phyloP scores from a whole-genome alignment of 2,113 vertebrate genomes.

The Nannospalax galili region DNA sequence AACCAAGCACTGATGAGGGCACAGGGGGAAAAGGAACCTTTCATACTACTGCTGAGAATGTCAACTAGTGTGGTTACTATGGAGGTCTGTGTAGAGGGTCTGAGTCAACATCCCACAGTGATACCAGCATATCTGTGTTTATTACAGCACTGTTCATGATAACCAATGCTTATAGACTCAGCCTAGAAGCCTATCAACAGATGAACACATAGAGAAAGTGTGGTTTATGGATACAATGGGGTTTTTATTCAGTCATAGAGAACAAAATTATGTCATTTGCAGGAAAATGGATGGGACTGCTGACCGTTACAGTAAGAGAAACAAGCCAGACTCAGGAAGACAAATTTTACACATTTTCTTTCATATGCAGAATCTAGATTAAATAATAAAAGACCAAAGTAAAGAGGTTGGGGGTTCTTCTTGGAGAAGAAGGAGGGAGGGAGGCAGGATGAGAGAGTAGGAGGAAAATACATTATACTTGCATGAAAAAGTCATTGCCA shows the following conservation, averaged over 20 bases:
- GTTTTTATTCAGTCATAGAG: background rate
- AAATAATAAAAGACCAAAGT: background rate
- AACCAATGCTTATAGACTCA: background rate
- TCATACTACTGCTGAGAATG: no score
- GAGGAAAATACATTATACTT: background rate
- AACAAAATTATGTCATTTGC: background rate
- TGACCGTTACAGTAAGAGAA: background rate
- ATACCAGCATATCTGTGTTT: background rate
- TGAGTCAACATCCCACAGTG: background rate
- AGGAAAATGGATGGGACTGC: background rate
- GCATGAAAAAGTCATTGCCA: background rate
- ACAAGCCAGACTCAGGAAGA: background rate
- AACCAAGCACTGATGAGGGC: background rate
- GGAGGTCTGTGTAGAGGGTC: background rate
- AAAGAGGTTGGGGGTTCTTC: background rate
- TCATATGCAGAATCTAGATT: background rate
- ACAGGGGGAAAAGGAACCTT: background rate
- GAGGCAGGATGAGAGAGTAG: background rate
- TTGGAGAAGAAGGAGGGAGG: background rate
- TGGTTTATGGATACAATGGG: background rate
- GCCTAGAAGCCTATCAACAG: background rate
- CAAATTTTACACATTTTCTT: background rate
- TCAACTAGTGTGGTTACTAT: background rate
- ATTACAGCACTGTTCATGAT: background rate
- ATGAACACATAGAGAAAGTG: background rate